A percentile compares a stretch with the other conserved stretches of the same genome.
Conservation (phyloP, 2,888 invertebrate species). For the Trissoscelio sp. region DNA sequence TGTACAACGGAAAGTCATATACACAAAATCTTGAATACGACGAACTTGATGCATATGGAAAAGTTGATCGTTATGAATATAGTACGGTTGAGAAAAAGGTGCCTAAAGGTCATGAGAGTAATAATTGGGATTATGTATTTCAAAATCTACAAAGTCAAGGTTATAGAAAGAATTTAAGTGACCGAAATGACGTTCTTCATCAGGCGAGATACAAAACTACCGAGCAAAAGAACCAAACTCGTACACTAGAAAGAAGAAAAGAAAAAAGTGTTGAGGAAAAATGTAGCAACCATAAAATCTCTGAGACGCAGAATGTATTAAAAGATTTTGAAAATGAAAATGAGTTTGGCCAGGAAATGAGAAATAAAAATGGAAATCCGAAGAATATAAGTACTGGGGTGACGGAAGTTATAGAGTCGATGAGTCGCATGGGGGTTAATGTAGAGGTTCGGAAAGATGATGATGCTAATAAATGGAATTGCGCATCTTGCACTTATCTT, state of each 20-base stretch:
- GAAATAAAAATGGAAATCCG: constrained; percentile 12
- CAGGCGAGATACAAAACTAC: constrained; percentile 70
- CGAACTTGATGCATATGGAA: constrained; percentile 73
- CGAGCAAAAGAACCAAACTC: constrained; percentile 70
- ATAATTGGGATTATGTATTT: constrained; percentile 92
- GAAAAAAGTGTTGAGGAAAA: constrained; percentile 70
- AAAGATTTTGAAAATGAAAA: constrained; percentile 29
- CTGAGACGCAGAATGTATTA: constrained; percentile 21
- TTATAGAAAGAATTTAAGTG: constrained; percentile 87
- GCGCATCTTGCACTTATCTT: constrained; percentile 89
- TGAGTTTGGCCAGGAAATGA: constrained; percentile 25
- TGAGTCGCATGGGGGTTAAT: constrained; percentile 20
- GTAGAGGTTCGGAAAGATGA: constrained; percentile 32
- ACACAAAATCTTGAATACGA: constrained; percentile 73
- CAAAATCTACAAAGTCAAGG: constrained; percentile 90
- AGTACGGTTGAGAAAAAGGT: constrained; percentile 74
- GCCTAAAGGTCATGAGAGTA: constrained; percentile 80
- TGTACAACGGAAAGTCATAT: constrained; percentile 70
- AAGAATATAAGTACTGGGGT: constrained; percentile 65
- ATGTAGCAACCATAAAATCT: constrained; percentile 62
- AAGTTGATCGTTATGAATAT: constrained; percentile 72
- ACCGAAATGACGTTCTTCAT: constrained; percentile 87
- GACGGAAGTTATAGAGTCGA: constrained; percentile 39
- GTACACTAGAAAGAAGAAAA: constrained; percentile 69
- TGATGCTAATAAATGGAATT: constrained; percentile 85